Evolutionary conservation across 2,888 invertebrate genomes (phyloP).

Genomic region (Ernsta delagoae): DNA sequence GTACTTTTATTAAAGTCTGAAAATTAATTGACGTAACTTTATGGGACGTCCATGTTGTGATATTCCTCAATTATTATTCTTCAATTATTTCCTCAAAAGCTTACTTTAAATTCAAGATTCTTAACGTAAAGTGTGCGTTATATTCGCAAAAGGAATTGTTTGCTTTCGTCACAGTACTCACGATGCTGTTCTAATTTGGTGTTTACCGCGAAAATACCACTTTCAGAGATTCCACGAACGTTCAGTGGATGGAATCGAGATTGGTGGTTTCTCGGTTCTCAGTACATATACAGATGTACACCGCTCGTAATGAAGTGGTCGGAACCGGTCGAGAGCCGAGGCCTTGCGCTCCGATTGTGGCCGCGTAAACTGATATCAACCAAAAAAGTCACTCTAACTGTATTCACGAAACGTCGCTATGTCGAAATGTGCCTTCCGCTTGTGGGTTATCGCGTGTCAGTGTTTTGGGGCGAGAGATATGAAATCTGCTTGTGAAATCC

Average conservation of each 20-base stretch:
- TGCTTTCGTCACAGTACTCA: conserved; percentile 1
- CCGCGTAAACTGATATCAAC: conserved; percentile 45
- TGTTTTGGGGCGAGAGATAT: background rate
- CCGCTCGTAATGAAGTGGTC: conserved; percentile 64
- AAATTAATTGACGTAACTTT: no score
- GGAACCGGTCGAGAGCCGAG: conserved; percentile 61
- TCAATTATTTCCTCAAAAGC: no score
- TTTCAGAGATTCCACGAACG: conserved; percentile 15
- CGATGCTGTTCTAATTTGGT: conserved; percentile 17
- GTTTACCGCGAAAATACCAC: conserved; percentile 29
- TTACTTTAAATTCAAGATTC: no score
- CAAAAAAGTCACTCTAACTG: conserved; percentile 41
- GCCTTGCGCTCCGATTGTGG: conserved; percentile 44
- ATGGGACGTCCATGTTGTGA: no score
- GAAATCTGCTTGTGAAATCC: background rate
- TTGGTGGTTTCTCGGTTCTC: conserved; percentile 47
- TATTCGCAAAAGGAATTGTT: background rate
- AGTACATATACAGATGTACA: conserved; percentile 45
- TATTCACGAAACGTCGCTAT: conserved; percentile 30
- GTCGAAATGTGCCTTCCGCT: conserved; percentile 27
- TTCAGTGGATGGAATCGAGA: conserved; percentile 40
- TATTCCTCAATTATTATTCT: no score
- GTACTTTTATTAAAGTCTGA: no score
- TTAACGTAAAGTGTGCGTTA: no score
- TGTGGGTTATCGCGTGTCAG: conserved; percentile 15